phyloP scores from a whole-genome alignment of 2,797 vertebrate species.

The Darevskia nairensis region DNA sequence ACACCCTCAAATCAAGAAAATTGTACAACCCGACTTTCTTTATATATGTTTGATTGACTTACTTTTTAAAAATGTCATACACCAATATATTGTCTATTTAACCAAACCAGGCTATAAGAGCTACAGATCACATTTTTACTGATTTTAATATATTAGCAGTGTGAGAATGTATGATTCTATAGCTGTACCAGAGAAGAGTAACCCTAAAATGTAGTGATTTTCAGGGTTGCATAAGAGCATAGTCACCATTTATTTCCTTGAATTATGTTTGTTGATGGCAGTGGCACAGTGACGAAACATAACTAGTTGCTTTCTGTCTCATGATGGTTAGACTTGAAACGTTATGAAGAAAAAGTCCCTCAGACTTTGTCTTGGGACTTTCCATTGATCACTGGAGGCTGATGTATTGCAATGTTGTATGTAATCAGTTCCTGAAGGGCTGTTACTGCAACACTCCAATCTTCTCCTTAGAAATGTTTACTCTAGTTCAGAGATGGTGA shows the following conservation, averaged over 20 bases:
- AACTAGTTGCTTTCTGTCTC: constrained; percentile 5
- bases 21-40: too few species aligned
- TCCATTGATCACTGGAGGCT: not conserved
- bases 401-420: not conserved
- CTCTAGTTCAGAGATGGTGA: not conserved
- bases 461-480: not conserved
- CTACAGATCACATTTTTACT: not conserved
- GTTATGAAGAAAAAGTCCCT: constrained; percentile 11
- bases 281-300: not conserved
- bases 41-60: too few species aligned
- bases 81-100: not conserved
- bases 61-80: too few species aligned
- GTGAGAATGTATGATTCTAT: not conserved
- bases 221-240: not conserved
- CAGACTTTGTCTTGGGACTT: not conserved
- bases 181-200: not conserved
- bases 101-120: not conserved
- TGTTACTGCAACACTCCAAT: not conserved
- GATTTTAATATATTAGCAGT: not conserved
- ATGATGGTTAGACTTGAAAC: constrained; percentile 18
- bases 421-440: not conserved
- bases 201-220: not conserved
- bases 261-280: not conserved
- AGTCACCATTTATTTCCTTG: constrained; percentile 15
- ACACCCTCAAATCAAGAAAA: too few species aligned